These are phyloP conservation scores for Leptosomus discolor DNA, from an alignment of 2,113 vertebrate genomes.

Conservation along the genomic window DNA sequence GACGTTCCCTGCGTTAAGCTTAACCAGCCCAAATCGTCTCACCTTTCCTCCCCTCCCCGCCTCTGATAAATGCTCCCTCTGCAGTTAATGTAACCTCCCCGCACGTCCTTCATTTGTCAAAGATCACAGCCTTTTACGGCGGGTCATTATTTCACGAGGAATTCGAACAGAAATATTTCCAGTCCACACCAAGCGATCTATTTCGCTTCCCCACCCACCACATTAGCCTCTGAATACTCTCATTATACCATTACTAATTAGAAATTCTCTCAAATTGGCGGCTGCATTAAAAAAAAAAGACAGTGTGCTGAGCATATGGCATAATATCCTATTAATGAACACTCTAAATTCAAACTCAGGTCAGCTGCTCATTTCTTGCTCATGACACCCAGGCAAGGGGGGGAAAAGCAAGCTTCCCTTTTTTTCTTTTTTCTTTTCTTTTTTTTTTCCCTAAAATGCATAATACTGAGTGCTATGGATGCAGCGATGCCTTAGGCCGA, in stretches of 20 bases:
- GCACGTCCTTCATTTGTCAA: conserved; percentile 64
- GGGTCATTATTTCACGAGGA: conserved; percentile 66
- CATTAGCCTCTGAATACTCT: conserved; percentile 93
- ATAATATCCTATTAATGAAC: conserved; percentile 99
- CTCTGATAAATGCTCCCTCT: conserved; percentile 17
- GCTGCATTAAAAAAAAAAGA: conserved; percentile 92
- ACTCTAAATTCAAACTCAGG: conserved; percentile 99
- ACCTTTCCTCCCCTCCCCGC: not conserved
- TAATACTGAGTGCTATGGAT: conserved; percentile 70
- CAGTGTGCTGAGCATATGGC: conserved; percentile 97
- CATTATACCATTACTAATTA: conserved; percentile 99
- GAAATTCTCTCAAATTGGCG: conserved; percentile 96
- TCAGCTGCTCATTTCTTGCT: conserved; percentile 93
- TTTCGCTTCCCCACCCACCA: conserved; percentile 82
- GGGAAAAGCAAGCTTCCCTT: conserved; percentile 70
- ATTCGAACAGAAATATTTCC: conserved; percentile 69
- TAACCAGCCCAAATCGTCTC: not conserved
- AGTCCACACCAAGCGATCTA: conserved; percentile 77
- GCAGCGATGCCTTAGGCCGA: conserved; percentile 66
- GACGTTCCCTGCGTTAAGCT: not conserved
- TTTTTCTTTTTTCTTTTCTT: not conserved
- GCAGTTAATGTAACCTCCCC: conserved; percentile 47
- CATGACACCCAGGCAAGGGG: conserved; percentile 86
- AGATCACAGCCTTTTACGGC: conserved; percentile 50
- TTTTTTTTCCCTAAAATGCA: conserved; percentile 74